A percentile compares a stretch with the other conserved stretches of the same genome.
Evolutionary conservation across 2,113 vertebrate genomes (phyloP).

Genomic region (Trochalopteron elliotii): DNA sequence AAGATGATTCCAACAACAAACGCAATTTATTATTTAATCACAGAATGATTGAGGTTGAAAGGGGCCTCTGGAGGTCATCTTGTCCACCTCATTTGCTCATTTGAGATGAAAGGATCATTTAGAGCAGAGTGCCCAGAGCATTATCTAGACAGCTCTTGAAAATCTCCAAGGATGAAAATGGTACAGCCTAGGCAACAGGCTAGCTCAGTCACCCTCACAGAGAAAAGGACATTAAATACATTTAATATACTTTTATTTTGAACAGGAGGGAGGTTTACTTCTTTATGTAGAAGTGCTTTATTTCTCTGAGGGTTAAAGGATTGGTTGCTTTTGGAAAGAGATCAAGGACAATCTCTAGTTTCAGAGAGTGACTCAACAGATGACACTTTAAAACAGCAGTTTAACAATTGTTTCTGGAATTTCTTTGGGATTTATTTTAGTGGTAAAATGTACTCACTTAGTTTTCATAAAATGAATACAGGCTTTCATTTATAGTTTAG

Average conservation of each 20-base stretch:
- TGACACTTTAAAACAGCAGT: not conserved
- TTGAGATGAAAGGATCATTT: not conserved
- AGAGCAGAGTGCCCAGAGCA: not conserved
- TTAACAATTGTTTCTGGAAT: not conserved
- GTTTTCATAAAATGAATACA: not conserved
- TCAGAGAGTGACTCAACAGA: not conserved
- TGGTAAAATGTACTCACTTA: not conserved
- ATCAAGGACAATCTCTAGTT: not conserved
- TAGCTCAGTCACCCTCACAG: not conserved
- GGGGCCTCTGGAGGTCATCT: not conserved
- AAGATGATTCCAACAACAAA: not conserved
- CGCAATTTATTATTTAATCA: not conserved
- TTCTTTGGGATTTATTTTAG: not conserved
- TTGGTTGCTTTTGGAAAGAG: not conserved
- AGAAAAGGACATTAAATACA: not conserved
- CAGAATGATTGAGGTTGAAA: not conserved
- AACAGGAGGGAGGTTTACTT: not conserved
- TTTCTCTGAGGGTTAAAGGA: not conserved
- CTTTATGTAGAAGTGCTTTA: not conserved
- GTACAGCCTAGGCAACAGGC: not conserved
- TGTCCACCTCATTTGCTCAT: not conserved
- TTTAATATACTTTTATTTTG: not conserved
- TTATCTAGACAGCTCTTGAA: not conserved
- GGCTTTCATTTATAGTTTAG: not conserved
- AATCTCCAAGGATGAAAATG: not conserved